These are phyloP conservation scores for Meles meles DNA, from an alignment of 2,113 vertebrate species.

Conservation along the genomic window DNA sequence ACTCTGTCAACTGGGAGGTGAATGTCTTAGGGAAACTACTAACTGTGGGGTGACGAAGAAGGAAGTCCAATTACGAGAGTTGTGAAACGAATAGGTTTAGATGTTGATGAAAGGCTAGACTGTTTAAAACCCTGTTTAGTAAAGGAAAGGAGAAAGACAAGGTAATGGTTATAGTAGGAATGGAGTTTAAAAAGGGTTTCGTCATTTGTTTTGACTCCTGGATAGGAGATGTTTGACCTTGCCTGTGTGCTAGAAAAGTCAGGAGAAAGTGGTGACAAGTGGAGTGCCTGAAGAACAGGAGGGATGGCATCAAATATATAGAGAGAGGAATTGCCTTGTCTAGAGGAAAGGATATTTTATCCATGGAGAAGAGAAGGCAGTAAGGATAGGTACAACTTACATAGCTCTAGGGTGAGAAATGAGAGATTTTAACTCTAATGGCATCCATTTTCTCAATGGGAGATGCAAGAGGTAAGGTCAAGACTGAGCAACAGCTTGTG, in stretches of 20 bases:
- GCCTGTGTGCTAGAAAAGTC: background rate
- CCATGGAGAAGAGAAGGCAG: background rate
- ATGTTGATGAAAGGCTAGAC: background rate
- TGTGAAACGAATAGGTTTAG: background rate
- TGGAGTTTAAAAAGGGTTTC: background rate
- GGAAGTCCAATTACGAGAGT: background rate
- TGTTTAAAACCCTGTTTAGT: background rate
- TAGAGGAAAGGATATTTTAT: background rate
- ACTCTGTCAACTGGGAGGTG: background rate
- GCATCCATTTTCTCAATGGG: background rate
- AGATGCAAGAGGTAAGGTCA: background rate
- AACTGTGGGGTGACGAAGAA: background rate
- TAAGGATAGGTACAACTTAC: background rate
- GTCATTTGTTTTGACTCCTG: background rate
- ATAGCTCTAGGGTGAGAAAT: background rate
- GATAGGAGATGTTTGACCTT: background rate
- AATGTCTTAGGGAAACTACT: background rate
- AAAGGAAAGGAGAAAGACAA: background rate
- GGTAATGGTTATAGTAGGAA: background rate
- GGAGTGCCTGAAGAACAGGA: background rate
- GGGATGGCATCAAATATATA: background rate
- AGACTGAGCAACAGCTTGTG: background rate
- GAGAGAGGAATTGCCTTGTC: background rate
- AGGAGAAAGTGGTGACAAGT: background rate
- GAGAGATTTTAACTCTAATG: background rate